A percentile compares a stretch with the other conserved stretches of the same genome.
Conservation (phyloP, 2,113 vertebrate species). For the Pogonocichla stellata region DNA sequence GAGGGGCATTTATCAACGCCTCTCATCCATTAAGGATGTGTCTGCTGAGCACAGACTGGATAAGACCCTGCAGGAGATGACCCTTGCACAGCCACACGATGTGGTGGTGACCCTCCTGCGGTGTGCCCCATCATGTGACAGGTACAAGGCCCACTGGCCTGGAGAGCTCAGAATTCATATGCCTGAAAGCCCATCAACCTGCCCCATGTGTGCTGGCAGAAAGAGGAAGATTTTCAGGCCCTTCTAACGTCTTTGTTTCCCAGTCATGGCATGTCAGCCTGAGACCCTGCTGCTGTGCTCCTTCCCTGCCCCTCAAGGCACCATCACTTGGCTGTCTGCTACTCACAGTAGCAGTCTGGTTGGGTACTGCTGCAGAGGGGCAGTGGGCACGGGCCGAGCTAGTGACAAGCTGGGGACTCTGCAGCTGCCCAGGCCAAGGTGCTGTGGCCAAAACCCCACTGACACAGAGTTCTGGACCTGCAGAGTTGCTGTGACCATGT, state of each 20-base stretch:
- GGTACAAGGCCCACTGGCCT: not conserved
- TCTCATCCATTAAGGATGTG: not conserved
- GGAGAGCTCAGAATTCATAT: not conserved
- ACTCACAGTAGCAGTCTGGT: not conserved
- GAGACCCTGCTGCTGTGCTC: not conserved
- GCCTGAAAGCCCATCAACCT: not conserved
- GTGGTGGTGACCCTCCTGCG: not conserved
- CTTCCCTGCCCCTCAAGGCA: not conserved
- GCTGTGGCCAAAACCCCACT: not conserved
- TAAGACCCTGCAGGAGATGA: not conserved
- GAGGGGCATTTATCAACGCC: not conserved
- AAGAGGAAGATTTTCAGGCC: not conserved
- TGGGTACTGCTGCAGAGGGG: not conserved
- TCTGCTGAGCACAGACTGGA: not conserved
- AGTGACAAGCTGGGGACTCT: not conserved
- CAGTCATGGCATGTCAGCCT: fast-evolving
- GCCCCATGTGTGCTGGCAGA: not conserved
- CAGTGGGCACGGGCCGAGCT: not conserved
- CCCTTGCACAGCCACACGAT: not conserved
- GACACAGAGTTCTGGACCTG: not conserved
- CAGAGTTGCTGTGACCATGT: not conserved
- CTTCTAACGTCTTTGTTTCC: not conserved
- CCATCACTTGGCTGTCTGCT: not conserved
- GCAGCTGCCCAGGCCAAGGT: not conserved
- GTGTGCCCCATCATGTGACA: not conserved